Evolutionary conservation across 2,888 invertebrate species (phyloP).

Genomic region (Brachypterus glaber): DNA sequence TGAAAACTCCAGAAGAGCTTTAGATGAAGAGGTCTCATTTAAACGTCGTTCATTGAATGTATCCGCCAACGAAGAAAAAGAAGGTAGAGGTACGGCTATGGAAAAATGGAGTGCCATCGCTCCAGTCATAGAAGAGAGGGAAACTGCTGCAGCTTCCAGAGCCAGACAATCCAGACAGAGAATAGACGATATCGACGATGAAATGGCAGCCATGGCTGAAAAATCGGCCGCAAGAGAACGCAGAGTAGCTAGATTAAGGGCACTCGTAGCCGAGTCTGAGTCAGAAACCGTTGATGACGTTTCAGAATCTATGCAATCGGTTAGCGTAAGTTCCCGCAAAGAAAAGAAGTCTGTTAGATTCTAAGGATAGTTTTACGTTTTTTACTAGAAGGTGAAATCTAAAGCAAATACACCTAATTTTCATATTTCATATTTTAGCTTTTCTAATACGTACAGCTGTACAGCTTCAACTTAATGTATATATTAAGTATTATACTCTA

Average conservation of each 20-base stretch:
- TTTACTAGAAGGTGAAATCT: constrained; percentile 25
- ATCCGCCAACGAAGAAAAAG: constrained; percentile 18
- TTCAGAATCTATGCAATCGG: constrained; percentile 21
- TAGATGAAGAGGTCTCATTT: constrained; percentile 33
- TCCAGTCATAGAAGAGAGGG: constrained; percentile 38
- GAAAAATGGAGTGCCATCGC: constrained; percentile 36
- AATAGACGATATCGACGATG: constrained; percentile 61
- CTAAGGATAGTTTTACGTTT: constrained; percentile 11
- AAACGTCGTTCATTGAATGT: constrained; percentile 40
- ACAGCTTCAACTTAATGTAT: constrained; percentile 2
- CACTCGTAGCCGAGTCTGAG: constrained; percentile 53
- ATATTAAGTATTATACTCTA: too few species aligned
- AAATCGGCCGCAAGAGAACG: constrained; percentile 61
- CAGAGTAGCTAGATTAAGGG: constrained; percentile 59
- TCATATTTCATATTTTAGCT: constrained; percentile 1
- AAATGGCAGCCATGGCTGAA: constrained; percentile 63
- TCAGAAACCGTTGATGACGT: constrained; percentile 39
- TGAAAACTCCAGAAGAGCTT: constrained; percentile 41
- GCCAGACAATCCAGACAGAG: constrained; percentile 57
- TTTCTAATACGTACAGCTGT: not conserved
- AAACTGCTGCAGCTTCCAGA: constrained; percentile 52
- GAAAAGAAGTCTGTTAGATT: constrained; percentile 8
- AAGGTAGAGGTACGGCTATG: constrained; percentile 44
- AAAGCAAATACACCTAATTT: constrained; percentile 24
- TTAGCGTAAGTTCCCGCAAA: constrained; percentile 4